These are phyloP conservation scores for Achroia grisella DNA, from an alignment of 1,140 invertebrate genomes.

Conservation along the genomic window DNA sequence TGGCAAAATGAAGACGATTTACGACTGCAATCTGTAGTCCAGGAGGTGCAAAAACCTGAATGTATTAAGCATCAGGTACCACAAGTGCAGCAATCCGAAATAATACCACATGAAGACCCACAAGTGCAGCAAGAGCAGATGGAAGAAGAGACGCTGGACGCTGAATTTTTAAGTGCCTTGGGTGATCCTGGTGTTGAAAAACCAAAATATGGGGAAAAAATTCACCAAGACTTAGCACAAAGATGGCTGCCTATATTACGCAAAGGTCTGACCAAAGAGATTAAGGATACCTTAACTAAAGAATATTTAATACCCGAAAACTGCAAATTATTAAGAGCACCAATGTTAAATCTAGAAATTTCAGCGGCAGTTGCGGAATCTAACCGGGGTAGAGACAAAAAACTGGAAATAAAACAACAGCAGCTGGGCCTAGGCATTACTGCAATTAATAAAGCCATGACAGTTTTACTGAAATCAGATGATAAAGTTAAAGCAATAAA, in stretches of 20 bases:
- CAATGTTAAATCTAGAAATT: constrained; percentile 5
- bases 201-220: neutral
- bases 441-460: constrained; percentile 3
- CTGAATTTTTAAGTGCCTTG: no score
- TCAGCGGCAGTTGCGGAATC: constrained; percentile 1
- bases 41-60: no score
- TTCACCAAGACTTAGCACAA: neutral
- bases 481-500: neutral
- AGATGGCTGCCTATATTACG: neutral
- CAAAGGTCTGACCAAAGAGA: neutral
- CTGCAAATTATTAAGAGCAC: neutral
- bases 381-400: neutral
- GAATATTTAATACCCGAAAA: constrained; percentile 5
- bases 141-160: no score
- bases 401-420: neutral
- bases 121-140: no score
- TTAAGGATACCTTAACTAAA: constrained; percentile 1
- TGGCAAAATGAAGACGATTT: no score
- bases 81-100: no score
- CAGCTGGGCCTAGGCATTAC: neutral
- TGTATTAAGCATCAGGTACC: no score
- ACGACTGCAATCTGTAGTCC: no score
- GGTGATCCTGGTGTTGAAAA: neutral
- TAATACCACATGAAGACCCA: no score
- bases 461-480: neutral